Evolutionary conservation across 2,888 invertebrate genomes (phyloP), one percentile per base, ranked within the genome.

Genomic region (Morpho achilles): DNA sequence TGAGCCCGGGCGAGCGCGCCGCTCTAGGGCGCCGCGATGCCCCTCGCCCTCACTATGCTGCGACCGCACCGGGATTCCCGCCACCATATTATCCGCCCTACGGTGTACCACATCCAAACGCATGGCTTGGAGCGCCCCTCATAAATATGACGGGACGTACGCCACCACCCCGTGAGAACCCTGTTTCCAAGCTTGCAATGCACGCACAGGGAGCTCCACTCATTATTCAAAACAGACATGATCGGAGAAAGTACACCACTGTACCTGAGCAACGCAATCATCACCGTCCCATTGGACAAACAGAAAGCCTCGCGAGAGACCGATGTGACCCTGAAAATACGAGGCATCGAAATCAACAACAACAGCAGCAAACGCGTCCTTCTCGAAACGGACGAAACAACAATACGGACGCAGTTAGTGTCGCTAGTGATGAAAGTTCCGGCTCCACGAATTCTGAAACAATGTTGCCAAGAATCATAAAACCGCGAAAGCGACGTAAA

Each of bases 161-260:
- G 64, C 91, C 87, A 67, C 80, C 76, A 67, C 76, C 76, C 57
- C 79, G 91, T 63, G 82, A 82, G 68, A 89, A 92, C 66, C 93
- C 93, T 48, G 92, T 96, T 64, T 93, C 96, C 8, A 93, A 95
- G 70, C 83, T 96, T 64, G 96, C 96, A 9, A 94, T 95, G 74
- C 96, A 96, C 80, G 95, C 96, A 6, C 96, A 96, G 78, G 96
- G 96, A 48, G 95, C 95, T 49, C 96, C 97, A n/a, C 90, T 97
- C 63, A 95, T 96, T 67, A 91, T 96, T 61, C 91, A 95, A 69
- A 93, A 94, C 68, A 89, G 93, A 70, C 93, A 93, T 79, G 92
- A 87, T 73, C 85, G 90, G 66, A 80, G 87, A 75, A 93, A 92
- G 75, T 82, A 74, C 71, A 80, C 78, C 61, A 77, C 75, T 56